These are phyloP conservation scores for Chionoecetes opilio DNA, from an alignment of 1,140 invertebrate genomes.

Conservation along the genomic window DNA sequence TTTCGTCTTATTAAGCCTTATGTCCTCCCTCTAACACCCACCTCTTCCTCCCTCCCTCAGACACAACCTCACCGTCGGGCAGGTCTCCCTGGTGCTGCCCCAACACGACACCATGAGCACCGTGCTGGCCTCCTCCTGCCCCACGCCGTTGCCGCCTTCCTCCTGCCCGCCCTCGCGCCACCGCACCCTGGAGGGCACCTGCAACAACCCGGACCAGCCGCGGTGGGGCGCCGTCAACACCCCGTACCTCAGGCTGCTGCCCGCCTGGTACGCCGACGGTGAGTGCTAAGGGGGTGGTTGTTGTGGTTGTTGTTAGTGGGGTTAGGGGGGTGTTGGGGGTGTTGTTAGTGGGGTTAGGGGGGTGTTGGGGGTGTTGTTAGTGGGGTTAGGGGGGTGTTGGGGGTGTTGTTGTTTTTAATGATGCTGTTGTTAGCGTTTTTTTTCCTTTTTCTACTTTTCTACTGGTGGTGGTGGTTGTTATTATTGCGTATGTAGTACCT, in stretches of 20 bases:
- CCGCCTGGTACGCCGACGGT: slow-evolving; percentile 82
- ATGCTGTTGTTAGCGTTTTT: too few relatives aligned
- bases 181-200: slow-evolving; percentile 85
- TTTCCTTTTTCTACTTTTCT: too few relatives aligned
- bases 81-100: slow-evolving; percentile 78
- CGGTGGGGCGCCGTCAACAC: slow-evolving; percentile 83
- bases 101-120: slow-evolving; percentile 79
- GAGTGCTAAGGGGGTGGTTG: slow-evolving; percentile 17
- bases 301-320: background rate
- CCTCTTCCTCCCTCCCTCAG: background rate
- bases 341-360: too few relatives aligned
- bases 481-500: too few relatives aligned
- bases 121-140: slow-evolving; percentile 77
- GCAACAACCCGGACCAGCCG: slow-evolving; percentile 85
- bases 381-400: background rate
- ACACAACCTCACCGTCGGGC: slow-evolving; percentile 80
- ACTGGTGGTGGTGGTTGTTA: too few relatives aligned
- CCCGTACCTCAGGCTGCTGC: slow-evolving; percentile 81
- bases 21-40: too few relatives aligned
- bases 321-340: background rate
- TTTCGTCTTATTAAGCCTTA: too few relatives aligned
- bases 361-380: background rate
- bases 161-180: slow-evolving; percentile 82
- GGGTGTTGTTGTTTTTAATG: too few relatives aligned
- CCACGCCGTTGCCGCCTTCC: slow-evolving; percentile 77